phyloP scores from a whole-genome alignment of 1,140 invertebrate genomes.

The Brachionus rubens region DNA sequence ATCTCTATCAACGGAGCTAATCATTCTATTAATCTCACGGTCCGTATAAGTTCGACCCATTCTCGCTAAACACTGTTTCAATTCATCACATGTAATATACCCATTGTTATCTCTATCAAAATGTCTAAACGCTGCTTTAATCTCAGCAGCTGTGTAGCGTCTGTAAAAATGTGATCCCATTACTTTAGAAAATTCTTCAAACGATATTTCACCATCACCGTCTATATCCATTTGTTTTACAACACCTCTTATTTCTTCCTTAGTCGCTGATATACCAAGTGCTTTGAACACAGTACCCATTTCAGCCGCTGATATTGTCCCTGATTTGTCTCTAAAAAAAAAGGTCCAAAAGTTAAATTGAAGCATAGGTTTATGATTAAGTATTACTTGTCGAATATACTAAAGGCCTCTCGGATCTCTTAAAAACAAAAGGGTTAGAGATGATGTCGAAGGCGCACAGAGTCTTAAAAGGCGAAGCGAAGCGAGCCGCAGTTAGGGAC shows the following conservation, averaged over 20 bases:
- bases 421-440: too few relatives aligned
- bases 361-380: background rate
- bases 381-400: slow-evolving; percentile 23
- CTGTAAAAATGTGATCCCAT: slow-evolving; percentile 22
- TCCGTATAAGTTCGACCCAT: slow-evolving; percentile 17
- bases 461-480: too few relatives aligned
- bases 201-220: slow-evolving; percentile 39
- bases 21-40: slow-evolving; percentile 29
- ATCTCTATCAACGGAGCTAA: slow-evolving; percentile 24
- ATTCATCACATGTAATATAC: slow-evolving; percentile 17
- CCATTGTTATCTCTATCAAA: slow-evolving; percentile 45
- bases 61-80: background rate
- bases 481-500: too few relatives aligned
- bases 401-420: slow-evolving; percentile 24
- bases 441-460: too few relatives aligned
- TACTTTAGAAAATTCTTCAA: slow-evolving; percentile 32
- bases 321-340: background rate
- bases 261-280: slow-evolving; percentile 10
- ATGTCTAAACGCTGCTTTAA: slow-evolving; percentile 13
- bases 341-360: background rate
- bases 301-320: slow-evolving; percentile 8
- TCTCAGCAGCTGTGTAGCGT: background rate
- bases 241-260: background rate
- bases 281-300: slow-evolving; percentile 16
- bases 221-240: slow-evolving; percentile 40